Evolutionary conservation across 2,797 vertebrate genomes (phyloP).

Genomic region (Chaunax sp.): DNA sequence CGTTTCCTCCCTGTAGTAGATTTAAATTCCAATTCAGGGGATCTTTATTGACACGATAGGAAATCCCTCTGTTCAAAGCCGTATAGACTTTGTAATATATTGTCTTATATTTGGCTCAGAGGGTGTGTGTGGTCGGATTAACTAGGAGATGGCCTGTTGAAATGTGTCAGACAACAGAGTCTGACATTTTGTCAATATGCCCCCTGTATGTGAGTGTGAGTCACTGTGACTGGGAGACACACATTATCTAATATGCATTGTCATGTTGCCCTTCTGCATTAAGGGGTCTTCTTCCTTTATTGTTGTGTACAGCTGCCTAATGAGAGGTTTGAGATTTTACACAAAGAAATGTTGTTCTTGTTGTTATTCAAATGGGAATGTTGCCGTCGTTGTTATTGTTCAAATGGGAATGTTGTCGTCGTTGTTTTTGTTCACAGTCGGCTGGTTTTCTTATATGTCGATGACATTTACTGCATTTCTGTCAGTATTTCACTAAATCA

Average conservation of each 20-base stretch:
- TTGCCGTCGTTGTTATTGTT: too few species aligned
- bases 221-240: slow-evolving; percentile 38
- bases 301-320: not conserved
- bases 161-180: slow-evolving; percentile 64
- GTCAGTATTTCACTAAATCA: not conserved
- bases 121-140: slow-evolving; percentile 49
- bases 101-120: slow-evolving; percentile 24
- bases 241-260: slow-evolving; percentile 62
- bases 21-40: slow-evolving; percentile 48
- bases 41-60: slow-evolving; percentile 49
- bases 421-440: too few species aligned
- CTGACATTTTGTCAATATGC: slow-evolving; percentile 74
- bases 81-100: slow-evolving; percentile 19
- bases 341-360: not conserved
- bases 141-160: slow-evolving; percentile 65
- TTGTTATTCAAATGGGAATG: too few species aligned
- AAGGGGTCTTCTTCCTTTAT: slow-evolving; percentile 32
- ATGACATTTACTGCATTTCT: not conserved
- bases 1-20: slow-evolving; percentile 35
- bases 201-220: slow-evolving; percentile 30
- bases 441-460: not conserved
- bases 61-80: slow-evolving; percentile 14
- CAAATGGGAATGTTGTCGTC: too few species aligned
- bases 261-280: slow-evolving; percentile 51
- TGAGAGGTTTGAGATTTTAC: slow-evolving; percentile 1